phyloP scores from a whole-genome alignment of 2,113 vertebrate species.

The Actenoides lindsayi region DNA sequence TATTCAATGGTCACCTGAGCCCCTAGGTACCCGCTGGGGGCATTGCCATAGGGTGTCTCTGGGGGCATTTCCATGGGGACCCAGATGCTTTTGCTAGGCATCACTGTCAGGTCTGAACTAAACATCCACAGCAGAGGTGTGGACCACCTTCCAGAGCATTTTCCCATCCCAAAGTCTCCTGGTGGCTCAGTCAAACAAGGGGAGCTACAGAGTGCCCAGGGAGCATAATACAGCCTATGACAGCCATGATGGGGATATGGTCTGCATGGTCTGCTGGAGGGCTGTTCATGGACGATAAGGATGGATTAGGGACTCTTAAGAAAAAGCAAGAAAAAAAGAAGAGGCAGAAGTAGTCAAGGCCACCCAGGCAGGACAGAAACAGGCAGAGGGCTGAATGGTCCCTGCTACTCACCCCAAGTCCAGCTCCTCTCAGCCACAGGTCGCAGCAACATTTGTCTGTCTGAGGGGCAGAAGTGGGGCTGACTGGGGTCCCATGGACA shows the following conservation, averaged over 20 bases:
- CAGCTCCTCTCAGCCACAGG: not conserved
- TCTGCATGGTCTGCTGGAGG: not conserved
- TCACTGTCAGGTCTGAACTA: not conserved
- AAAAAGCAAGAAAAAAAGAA: not conserved
- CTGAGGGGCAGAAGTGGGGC: not conserved
- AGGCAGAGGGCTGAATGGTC: not conserved
- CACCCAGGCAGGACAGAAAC: not conserved
- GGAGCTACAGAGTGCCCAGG: not conserved
- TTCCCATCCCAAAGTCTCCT: not conserved
- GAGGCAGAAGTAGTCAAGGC: not conserved
- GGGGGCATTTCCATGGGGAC: not conserved
- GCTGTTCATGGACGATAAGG: not conserved
- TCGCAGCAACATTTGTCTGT: not conserved
- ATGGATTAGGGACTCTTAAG: not conserved
- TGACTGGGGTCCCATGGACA: fast-evolving
- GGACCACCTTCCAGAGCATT: not conserved
- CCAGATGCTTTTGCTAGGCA: not conserved
- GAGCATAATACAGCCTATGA: not conserved
- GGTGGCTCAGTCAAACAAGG: not conserved
- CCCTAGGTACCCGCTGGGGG: not conserved
- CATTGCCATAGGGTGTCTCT: not conserved
- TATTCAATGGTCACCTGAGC: not conserved
- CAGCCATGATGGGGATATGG: not conserved
- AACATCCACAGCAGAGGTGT: not conserved
- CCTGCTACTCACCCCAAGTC: not conserved